Percentiles rank a stretch among this genome's conserved stretches.
phyloP scores from a whole-genome alignment of 1,140 invertebrate species.

The Geopemphigus sp. region DNA sequence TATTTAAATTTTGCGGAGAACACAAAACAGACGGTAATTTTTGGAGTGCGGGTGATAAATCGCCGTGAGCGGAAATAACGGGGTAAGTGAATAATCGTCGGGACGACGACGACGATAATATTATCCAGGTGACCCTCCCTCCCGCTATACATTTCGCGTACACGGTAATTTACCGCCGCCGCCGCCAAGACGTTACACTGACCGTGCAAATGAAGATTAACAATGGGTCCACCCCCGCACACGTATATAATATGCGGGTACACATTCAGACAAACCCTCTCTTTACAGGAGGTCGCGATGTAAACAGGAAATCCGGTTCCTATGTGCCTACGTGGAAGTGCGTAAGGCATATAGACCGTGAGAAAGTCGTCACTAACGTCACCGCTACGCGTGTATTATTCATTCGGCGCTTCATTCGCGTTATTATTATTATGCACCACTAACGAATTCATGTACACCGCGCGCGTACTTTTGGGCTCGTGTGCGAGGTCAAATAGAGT shows the following conservation, averaged over 20 bases:
- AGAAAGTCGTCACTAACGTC: constrained; percentile 31
- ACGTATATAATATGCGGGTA: neutral
- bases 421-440: neutral
- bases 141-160: neutral
- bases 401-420: no score
- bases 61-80: constrained; percentile 17
- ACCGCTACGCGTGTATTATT: no score
- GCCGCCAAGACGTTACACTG: constrained; percentile 44
- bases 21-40: constrained; percentile 42
- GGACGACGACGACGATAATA: constrained; percentile 4
- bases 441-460: no score
- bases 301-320: constrained; percentile 39
- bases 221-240: constrained; percentile 43
- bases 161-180: constrained; percentile 32
- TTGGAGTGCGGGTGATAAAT: constrained; percentile 30
- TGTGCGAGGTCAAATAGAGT: constrained; percentile 16
- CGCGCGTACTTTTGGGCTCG: neutral
- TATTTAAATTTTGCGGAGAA: constrained; percentile 27
- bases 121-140: constrained; percentile 38
- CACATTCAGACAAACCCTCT: neutral
- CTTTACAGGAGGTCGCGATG: neutral
- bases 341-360: constrained; percentile 27
- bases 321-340: neutral
- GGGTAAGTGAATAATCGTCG: constrained; percentile 39
- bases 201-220: constrained; percentile 46